These are phyloP conservation scores for Calameuta pallipes DNA, from an alignment of 2,888 invertebrate genomes.

Conservation along the genomic window DNA sequence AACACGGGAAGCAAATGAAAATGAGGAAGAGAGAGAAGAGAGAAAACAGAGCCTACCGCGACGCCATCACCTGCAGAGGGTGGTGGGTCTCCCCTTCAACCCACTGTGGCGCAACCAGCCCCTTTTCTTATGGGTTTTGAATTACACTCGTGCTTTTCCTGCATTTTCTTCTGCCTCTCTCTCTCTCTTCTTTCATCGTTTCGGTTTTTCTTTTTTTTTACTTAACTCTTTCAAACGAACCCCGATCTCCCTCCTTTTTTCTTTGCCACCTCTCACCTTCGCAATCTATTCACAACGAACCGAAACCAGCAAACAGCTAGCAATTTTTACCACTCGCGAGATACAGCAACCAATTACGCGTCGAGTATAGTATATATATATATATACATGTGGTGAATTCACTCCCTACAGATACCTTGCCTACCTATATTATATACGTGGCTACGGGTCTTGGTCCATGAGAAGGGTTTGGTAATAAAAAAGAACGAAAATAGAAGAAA, in stretches of 20 bases:
- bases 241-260: conserved; percentile 11
- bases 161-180: conserved; percentile 14
- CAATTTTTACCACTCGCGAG: too few relatives aligned
- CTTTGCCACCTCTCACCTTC: too few relatives aligned
- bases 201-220: conserved; percentile 13
- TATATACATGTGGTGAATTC: too few relatives aligned
- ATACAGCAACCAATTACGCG: too few relatives aligned
- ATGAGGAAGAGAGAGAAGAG: not conserved
- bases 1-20: conserved; percentile 13
- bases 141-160: conserved; percentile 8
- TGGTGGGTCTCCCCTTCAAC: not conserved
- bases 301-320: too few relatives aligned
- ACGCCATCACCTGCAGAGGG: conserved; percentile 2
- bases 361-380: too few relatives aligned
- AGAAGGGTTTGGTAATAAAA: not conserved
- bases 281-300: too few relatives aligned
- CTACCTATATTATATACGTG: too few relatives aligned
- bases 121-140: conserved; percentile 14
- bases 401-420: too few relatives aligned
- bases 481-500: conserved; percentile 6
- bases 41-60: not conserved
- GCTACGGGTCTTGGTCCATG: too few relatives aligned
- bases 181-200: conserved; percentile 26
- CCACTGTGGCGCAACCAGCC: conserved; percentile 5
- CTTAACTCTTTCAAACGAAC: conserved; percentile 16